phyloP scores from a whole-genome alignment of 1,140 invertebrate genomes.

The Mizuhopecten yessoensis region DNA sequence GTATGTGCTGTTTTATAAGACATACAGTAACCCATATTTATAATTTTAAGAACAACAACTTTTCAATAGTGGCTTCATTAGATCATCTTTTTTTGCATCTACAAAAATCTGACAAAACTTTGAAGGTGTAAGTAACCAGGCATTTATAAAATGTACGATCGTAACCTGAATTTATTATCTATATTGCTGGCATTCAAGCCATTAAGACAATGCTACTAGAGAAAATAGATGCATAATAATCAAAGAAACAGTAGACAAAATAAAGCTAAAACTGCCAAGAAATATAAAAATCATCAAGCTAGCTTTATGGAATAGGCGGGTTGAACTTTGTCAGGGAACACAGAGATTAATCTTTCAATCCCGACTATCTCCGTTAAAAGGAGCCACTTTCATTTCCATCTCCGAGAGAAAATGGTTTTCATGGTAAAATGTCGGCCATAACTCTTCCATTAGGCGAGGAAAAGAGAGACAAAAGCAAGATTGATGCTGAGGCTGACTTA shows the following conservation, averaged over 20 bases:
- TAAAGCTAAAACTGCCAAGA: conserved; percentile 19
- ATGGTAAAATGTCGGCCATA: conserved; percentile 33
- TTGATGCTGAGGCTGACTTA: conserved; percentile 1
- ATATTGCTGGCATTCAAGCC: too few relatives aligned
- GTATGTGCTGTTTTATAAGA: too few relatives aligned
- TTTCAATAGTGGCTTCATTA: too few relatives aligned
- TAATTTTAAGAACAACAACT: too few relatives aligned
- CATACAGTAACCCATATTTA: too few relatives aligned
- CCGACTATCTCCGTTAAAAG: background rate
- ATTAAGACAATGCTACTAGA: too few relatives aligned
- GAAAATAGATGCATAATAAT: too few relatives aligned
- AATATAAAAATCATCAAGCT: conserved; percentile 22
- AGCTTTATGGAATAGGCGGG: background rate
- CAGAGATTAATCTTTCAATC: background rate
- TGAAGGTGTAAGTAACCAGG: too few relatives aligned
- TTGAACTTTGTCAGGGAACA: conserved; percentile 30
- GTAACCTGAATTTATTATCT: too few relatives aligned
- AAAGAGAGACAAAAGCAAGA: conserved; percentile 31
- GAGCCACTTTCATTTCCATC: conserved; percentile 26
- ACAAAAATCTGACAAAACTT: too few relatives aligned
- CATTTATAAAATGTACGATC: too few relatives aligned
- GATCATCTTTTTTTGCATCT: too few relatives aligned
- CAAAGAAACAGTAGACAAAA: conserved; percentile 7
- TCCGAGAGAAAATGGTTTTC: conserved; percentile 21
- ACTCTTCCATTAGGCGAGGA: conserved; percentile 11